These are phyloP conservation scores for Sacculina carcini DNA, from an alignment of 2,888 invertebrate species.

Conservation along the genomic window DNA sequence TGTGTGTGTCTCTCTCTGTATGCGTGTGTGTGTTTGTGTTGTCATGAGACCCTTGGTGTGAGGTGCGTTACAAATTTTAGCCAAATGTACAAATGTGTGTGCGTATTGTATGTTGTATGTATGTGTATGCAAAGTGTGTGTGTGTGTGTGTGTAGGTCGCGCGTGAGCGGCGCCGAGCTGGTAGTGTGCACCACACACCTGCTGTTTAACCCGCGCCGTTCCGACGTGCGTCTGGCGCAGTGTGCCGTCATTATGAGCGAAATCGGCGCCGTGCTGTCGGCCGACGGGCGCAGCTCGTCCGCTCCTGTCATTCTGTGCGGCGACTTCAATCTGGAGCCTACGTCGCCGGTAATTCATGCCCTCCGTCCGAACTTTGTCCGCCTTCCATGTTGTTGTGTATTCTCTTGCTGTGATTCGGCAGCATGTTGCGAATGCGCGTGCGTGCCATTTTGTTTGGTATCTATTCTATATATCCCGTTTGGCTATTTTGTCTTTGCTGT, in stretches of 20 bases:
- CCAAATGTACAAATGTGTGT: neutral
- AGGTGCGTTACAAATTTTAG: too few relatives aligned
- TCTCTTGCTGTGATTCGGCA: too few relatives aligned
- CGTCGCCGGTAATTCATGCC: constrained; percentile 7
- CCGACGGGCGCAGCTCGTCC: constrained; percentile 25
- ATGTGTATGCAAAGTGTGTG: too few relatives aligned
- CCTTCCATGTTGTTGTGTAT: neutral
- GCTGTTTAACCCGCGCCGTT: constrained; percentile 63
- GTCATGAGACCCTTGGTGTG: too few relatives aligned
- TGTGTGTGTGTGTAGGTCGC: constrained; percentile 25
- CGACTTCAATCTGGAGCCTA: constrained; percentile 42
- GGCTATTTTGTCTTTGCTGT: too few relatives aligned
- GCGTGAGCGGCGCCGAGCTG: neutral
- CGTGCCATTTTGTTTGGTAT: too few relatives aligned
- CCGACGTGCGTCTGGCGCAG: constrained; percentile 74
- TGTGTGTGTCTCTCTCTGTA: too few relatives aligned
- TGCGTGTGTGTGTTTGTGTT: too few relatives aligned
- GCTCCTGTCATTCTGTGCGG: constrained; percentile 65
- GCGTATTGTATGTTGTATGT: too few relatives aligned
- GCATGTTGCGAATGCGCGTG: too few relatives aligned
- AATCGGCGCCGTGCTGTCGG: constrained; percentile 45
- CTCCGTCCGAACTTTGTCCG: neutral
- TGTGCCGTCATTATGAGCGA: constrained; percentile 54
- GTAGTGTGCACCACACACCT: constrained; percentile 81
- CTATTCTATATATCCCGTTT: too few relatives aligned